These are phyloP conservation scores for Phalacrocorax aristotelis DNA, from an alignment of 2,113 vertebrate species.

Conservation along the genomic window DNA sequence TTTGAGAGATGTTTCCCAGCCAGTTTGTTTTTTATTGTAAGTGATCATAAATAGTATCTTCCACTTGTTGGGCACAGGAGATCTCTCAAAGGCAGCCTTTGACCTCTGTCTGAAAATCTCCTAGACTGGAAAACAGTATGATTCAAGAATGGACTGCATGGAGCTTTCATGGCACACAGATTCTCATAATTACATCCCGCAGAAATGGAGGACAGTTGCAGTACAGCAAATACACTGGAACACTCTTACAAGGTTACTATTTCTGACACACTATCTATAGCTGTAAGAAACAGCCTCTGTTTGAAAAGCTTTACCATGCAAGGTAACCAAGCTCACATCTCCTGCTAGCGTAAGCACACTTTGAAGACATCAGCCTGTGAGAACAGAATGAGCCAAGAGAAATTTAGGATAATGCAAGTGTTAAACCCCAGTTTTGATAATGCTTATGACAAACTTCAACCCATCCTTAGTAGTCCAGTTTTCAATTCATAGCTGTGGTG, in stretches of 20 bases:
- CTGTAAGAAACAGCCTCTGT: neutral
- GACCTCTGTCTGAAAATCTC: neutral
- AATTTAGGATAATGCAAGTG: accelerated
- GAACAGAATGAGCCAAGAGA: neutral
- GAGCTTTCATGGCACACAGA: neutral
- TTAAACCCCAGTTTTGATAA: neutral
- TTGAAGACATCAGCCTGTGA: no score
- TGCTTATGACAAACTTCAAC: neutral
- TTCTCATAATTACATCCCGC: neutral
- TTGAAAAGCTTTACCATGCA: neutral
- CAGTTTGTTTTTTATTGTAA: neutral
- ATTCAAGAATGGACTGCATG: accelerated
- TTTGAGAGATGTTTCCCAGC: neutral
- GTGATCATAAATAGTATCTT: neutral
- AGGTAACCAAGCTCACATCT: neutral
- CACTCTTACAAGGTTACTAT: neutral
- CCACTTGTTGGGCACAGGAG: neutral
- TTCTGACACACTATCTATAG: neutral
- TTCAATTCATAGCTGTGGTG: neutral
- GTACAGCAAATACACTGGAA: neutral
- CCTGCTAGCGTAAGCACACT: accelerated
- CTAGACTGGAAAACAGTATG: neutral
- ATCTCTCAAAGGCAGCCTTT: neutral
- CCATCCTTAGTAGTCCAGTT: neutral
- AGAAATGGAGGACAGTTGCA: neutral